phyloP scores from a whole-genome alignment of 2,797 vertebrate species.

The Discoglossus pictus region DNA sequence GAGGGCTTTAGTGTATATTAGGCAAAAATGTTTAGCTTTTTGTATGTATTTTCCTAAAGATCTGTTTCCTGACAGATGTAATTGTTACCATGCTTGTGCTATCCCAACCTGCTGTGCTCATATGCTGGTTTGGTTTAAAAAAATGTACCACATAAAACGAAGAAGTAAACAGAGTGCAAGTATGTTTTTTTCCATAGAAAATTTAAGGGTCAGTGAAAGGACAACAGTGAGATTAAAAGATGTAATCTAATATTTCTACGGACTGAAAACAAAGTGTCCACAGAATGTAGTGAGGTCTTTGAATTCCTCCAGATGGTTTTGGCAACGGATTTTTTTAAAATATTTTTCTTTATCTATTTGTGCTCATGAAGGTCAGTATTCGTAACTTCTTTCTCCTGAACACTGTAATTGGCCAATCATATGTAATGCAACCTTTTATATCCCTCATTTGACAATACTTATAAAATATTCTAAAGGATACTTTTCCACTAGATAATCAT shows the following conservation, averaged over 20 bases:
- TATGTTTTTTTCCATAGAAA: conserved; percentile 49
- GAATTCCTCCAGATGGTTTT: conserved; percentile 42
- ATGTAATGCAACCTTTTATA: not conserved
- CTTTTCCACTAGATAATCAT: conserved; percentile 16
- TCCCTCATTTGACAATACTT: conserved; percentile 16
- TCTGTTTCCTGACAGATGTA: conserved; percentile 35
- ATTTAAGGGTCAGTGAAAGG: conserved; percentile 57
- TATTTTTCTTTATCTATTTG: conserved; percentile 4
- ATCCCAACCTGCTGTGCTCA: conserved; percentile 6
- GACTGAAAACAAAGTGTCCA: conserved; percentile 32
- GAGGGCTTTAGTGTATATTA: conserved; percentile 16
- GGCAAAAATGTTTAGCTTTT: conserved; percentile 7
- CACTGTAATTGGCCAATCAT: not conserved
- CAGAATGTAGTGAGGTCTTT: conserved; percentile 33
- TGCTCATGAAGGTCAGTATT: not conserved
- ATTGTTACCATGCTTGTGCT: conserved; percentile 32
- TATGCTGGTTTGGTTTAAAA: conserved; percentile 29
- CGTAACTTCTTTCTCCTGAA: not conserved
- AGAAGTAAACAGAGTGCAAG: conserved; percentile 57
- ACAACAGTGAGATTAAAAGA: conserved; percentile 49
- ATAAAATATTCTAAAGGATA: too few species aligned
- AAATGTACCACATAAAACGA: conserved; percentile 27
- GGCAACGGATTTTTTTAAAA: conserved; percentile 1
- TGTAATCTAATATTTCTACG: conserved; percentile 40
- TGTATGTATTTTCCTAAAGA: conserved; percentile 24